These are phyloP conservation scores for Rhizomys pruinosus DNA, from an alignment of 2,113 vertebrate species.

Conservation along the genomic window DNA sequence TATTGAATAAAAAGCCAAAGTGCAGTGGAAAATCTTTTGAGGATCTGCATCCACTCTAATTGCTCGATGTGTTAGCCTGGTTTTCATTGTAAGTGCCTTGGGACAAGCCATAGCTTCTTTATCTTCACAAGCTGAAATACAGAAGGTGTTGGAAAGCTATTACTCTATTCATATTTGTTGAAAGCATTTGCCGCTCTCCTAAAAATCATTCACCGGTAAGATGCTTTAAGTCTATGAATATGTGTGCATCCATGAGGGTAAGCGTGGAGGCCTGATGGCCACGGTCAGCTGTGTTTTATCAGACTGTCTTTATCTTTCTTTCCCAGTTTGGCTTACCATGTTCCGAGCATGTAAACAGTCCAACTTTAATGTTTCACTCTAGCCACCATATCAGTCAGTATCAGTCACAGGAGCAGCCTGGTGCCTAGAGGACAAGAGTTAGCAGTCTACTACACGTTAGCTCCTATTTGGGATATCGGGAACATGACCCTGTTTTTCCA, in stretches of 20 bases:
- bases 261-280: too few species aligned
- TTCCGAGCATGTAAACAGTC: slow-evolving; percentile 52
- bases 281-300: slow-evolving; percentile 31
- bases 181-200: neutral
- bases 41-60: neutral
- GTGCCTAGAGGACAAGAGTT: neutral
- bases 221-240: neutral
- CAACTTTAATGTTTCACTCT: slow-evolving; percentile 67
- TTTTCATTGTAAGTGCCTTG: slow-evolving; percentile 11
- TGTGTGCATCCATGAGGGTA: neutral
- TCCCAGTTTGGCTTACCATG: slow-evolving; percentile 41
- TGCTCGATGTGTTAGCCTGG: neutral
- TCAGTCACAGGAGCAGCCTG: slow-evolving; percentile 21
- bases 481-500: neutral
- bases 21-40: neutral
- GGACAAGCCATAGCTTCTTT: neutral
- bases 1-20: neutral
- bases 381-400: slow-evolving; percentile 43
- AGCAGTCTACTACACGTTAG: neutral
- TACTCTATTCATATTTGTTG: neutral
- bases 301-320: slow-evolving; percentile 50
- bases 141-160: slow-evolving; percentile 16
- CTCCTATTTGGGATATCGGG: neutral
- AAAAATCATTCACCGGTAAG: neutral
- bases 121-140: slow-evolving; percentile 4